Conservation (phyloP, 1,140 invertebrate species). For the Atta texana region DNA sequence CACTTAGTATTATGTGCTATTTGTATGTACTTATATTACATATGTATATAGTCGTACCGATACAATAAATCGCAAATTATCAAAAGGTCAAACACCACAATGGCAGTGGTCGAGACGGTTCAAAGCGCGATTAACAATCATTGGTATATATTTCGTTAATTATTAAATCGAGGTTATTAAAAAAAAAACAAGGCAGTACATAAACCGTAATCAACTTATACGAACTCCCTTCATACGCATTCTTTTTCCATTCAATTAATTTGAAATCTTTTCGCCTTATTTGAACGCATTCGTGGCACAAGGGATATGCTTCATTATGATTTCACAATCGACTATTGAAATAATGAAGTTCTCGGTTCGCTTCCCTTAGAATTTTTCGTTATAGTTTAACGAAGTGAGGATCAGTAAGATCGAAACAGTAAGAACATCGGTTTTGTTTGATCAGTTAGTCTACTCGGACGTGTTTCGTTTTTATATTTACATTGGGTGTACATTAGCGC, state of each 20-base stretch:
- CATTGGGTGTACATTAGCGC: constrained; percentile 11
- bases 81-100: constrained; percentile 45
- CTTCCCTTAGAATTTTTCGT: neutral
- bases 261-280: neutral
- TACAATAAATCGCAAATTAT: constrained; percentile 45
- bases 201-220: constrained; percentile 37
- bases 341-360: neutral
- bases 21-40: constrained; percentile 68
- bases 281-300: constrained; percentile 29
- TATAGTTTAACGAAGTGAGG: constrained; percentile 1
- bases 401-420: neutral
- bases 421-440: constrained; percentile 24
- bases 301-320: constrained; percentile 18
- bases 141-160: constrained; percentile 11
- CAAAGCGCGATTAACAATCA: constrained; percentile 19
- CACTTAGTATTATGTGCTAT: constrained; percentile 64
- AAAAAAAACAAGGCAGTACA: constrained; percentile 37
- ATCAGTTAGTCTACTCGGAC: constrained; percentile 27
- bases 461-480: constrained; percentile 46
- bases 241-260: neutral
- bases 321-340: constrained; percentile 8
- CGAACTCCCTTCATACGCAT: neutral
- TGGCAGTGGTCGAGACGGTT: constrained; percentile 53
- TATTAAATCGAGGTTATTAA: constrained; percentile 32
- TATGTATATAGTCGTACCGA: constrained; percentile 70